Conservation (phyloP, 2,113 vertebrate species). For the Bufo bufo region DNA sequence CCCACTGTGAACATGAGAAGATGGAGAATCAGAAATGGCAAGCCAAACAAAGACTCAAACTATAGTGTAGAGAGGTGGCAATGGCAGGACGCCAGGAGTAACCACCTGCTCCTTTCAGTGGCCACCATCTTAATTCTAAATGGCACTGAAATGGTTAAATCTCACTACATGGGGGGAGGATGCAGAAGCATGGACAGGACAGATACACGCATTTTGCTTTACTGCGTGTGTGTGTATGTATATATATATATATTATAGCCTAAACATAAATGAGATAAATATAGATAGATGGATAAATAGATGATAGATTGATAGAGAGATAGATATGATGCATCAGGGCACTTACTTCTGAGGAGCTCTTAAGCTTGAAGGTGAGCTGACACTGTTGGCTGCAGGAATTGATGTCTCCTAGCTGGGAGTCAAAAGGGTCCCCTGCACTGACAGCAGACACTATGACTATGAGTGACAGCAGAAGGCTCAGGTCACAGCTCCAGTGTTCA, state of each 20-base stretch:
- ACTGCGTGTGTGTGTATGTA: neutral
- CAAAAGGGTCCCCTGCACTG: constrained; percentile 76
- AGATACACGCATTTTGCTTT: neutral
- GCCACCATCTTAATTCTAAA: neutral
- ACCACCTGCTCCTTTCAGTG: neutral
- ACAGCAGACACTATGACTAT: constrained; percentile 70
- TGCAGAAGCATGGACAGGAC: neutral
- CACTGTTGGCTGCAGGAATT: constrained; percentile 83
- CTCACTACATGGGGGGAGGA: neutral
- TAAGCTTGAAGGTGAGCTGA: constrained; percentile 77
- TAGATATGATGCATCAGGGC: neutral
- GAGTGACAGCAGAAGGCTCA: constrained; percentile 70
- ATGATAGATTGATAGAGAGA: neutral
- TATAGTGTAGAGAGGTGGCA: neutral
- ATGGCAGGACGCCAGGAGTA: neutral
- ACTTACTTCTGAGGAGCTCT: constrained; percentile 80
- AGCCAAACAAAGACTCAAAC: neutral
- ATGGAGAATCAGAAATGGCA: neutral
- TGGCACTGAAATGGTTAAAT: neutral
- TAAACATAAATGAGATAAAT: neutral
- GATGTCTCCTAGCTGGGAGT: constrained; percentile 82
- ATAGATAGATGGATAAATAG: neutral
- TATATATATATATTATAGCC: neutral
- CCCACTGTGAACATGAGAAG: neutral
- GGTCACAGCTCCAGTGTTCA: constrained; percentile 66